Evolutionary conservation across 2,888 invertebrate genomes (phyloP).

Genomic region (Ischnus inquisitorius): DNA sequence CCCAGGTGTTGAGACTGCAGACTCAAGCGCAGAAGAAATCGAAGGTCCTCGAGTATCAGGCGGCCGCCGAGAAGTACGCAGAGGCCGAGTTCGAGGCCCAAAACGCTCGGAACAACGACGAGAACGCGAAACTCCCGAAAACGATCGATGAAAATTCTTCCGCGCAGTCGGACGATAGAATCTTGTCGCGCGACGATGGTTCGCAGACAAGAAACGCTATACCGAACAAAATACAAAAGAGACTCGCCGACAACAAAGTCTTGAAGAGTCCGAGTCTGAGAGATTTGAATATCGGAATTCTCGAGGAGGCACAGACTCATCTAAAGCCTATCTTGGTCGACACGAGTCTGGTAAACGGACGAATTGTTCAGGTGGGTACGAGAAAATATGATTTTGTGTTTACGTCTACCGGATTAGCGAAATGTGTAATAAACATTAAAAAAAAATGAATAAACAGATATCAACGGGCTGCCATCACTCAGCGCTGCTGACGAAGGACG

Average conservation of each 20-base stretch:
- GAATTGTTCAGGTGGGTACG: slow-evolving; percentile 87
- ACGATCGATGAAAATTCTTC: not conserved
- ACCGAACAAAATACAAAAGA: slow-evolving; percentile 61
- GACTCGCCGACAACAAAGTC: slow-evolving; percentile 56
- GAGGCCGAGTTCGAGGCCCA: slow-evolving; percentile 66
- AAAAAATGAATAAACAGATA: slow-evolving; percentile 73
- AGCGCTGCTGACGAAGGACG: slow-evolving; percentile 90
- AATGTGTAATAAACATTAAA: slow-evolving; percentile 33
- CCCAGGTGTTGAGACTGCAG: slow-evolving; percentile 90
- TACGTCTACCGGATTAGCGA: not conserved
- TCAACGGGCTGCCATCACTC: slow-evolving; percentile 95
- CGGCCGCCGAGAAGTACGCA: slow-evolving; percentile 82
- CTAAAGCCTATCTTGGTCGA: slow-evolving; percentile 89
- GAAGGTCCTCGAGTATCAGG: slow-evolving; percentile 86
- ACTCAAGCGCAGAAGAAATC: slow-evolving; percentile 89
- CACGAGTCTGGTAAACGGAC: slow-evolving; percentile 88
- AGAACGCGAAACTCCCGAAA: not conserved
- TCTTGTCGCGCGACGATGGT: slow-evolving; percentile 62
- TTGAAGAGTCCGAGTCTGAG: slow-evolving; percentile 68
- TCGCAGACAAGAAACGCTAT: slow-evolving; percentile 31
- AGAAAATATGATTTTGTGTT: not conserved
- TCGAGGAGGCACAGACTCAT: slow-evolving; percentile 85
- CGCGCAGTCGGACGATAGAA: slow-evolving; percentile 39
- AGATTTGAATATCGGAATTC: slow-evolving; percentile 71
- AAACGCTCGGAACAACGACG: slow-evolving; percentile 39